Percentiles rank a stretch among this genome's conserved stretches.
Evolutionary conservation across 1,140 invertebrate species (phyloP).

Genomic region (Anthonomus grandis): DNA sequence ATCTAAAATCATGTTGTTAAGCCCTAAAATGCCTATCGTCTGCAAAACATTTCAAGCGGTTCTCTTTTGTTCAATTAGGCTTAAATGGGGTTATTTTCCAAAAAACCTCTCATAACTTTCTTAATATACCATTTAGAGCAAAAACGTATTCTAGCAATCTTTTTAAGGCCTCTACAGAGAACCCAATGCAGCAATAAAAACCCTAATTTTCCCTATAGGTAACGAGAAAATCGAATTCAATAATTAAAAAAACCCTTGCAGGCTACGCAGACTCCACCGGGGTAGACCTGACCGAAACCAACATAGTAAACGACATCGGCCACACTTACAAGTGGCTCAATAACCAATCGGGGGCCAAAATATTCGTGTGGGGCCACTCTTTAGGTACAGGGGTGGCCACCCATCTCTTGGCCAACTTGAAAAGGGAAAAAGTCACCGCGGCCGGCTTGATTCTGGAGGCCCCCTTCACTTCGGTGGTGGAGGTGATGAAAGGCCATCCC

Average conservation of each 20-base stretch:
- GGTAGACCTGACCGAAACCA: conserved; percentile 69
- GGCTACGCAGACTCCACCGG: conserved; percentile 86
- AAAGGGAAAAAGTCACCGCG: conserved; percentile 55
- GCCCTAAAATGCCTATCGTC: too few relatives aligned
- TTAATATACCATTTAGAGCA: too few relatives aligned
- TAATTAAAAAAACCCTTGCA: conserved; percentile 42
- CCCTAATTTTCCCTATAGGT: too few relatives aligned
- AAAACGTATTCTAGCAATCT: too few relatives aligned
- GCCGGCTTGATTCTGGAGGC: conserved; percentile 77
- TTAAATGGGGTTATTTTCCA: too few relatives aligned
- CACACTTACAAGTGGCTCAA: conserved; percentile 76
- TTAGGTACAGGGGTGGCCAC: conserved; percentile 69
- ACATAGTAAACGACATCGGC: conserved; percentile 77
- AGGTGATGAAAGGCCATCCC: conserved; percentile 76
- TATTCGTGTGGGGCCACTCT: conserved; percentile 89
- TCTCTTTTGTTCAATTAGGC: too few relatives aligned
- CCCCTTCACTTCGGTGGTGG: conserved; percentile 83
- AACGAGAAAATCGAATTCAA: too few relatives aligned
- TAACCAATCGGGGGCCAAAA: conserved; percentile 54
- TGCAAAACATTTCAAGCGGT: too few relatives aligned
- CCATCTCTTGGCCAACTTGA: conserved; percentile 59
- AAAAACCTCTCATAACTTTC: too few relatives aligned
- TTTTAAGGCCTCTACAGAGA: too few relatives aligned
- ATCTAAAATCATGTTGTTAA: too few relatives aligned
- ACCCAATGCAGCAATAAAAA: too few relatives aligned